Conservation (phyloP, 1,140 invertebrate genomes). For the Druon quercuslanigerum region DNA sequence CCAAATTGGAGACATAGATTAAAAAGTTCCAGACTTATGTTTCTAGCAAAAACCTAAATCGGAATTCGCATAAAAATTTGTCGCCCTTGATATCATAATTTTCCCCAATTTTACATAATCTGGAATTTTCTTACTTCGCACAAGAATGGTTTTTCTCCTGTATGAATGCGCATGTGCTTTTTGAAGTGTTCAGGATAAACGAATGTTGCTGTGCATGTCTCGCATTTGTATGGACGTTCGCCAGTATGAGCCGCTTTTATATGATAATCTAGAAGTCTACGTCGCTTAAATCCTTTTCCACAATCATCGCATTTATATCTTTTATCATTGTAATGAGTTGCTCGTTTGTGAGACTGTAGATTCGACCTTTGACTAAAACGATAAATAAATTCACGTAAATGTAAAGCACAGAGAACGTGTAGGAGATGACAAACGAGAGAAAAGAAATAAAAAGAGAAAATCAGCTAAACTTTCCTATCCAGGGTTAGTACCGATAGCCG, state of each 20-base stretch:
- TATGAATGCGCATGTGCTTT: constrained; percentile 88
- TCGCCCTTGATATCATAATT: background rate
- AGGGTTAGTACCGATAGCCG: no score
- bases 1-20: no score
- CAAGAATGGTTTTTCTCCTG: constrained; percentile 85
- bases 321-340: constrained; percentile 87
- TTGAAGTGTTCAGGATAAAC: constrained; percentile 90
- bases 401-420: no score
- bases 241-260: constrained; percentile 88
- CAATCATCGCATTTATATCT: constrained; percentile 83
- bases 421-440: no score
- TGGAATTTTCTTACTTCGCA: constrained; percentile 79
- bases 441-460: no score
- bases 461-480: no score
- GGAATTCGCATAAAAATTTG: no score
- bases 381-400: background rate
- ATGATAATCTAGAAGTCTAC: constrained; percentile 86
- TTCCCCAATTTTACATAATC: background rate
- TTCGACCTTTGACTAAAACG: constrained; percentile 83
- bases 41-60: no score
- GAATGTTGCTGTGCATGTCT: constrained; percentile 84
- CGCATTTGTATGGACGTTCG: constrained; percentile 85
- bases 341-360: constrained; percentile 86
- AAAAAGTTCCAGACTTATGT: no score
- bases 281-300: constrained; percentile 84